Conservation (phyloP, 2,888 invertebrate genomes). For the Dryadula phaetusa region DNA sequence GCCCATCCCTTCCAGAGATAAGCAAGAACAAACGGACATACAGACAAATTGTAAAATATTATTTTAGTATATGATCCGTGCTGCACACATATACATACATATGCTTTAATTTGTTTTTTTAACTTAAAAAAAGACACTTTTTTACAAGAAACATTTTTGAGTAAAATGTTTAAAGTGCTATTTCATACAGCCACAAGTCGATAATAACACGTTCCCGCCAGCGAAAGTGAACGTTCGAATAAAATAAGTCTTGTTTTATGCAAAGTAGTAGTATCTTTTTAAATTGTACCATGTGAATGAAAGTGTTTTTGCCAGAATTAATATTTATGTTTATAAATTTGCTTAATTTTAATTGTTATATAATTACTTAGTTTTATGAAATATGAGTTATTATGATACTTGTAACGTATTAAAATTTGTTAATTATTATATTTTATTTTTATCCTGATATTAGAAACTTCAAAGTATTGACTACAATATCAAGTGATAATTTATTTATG, state of each 20-base stretch:
- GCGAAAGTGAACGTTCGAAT: conserved; percentile 43
- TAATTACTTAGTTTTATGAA: background rate
- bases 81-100: no score
- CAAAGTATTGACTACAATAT: background rate
- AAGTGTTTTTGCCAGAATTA: conserved; percentile 6
- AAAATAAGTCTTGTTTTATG: conserved; percentile 35
- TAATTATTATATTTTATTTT: no score
- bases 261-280: conserved; percentile 28
- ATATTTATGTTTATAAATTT: conserved; percentile 16
- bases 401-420: background rate
- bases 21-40: no score
- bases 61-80: no score
- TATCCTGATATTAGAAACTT: background rate
- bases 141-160: background rate
- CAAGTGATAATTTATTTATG: background rate
- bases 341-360: background rate
- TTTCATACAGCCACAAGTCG: conserved; percentile 10
- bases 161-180: conserved; percentile 13
- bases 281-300: conserved; percentile 14
- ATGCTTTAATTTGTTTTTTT: no score
- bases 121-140: no score
- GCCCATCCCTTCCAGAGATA: no score
- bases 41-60: no score
- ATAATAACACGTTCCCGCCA: conserved; percentile 26
- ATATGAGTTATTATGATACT: background rate